A percentile compares a stretch with the other conserved stretches of the same genome.
These are phyloP conservation scores for Tyrannus savana DNA, from an alignment of 2,113 vertebrate genomes.

Conservation along the genomic window DNA sequence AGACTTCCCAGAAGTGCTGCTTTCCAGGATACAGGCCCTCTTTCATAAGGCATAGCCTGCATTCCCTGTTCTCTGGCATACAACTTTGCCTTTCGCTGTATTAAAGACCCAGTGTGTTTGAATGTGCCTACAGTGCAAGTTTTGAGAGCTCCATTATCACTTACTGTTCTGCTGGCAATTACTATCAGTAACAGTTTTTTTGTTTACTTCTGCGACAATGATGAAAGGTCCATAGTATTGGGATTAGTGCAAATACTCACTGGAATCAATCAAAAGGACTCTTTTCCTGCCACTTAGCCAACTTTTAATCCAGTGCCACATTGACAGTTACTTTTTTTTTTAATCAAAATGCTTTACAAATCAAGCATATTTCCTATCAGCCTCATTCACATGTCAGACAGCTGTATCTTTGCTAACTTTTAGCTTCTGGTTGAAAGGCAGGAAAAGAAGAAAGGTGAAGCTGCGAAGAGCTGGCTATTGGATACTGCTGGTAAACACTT, in stretches of 20 bases:
- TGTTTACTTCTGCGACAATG: not conserved
- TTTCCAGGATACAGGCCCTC: conserved; percentile 37
- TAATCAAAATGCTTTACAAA: not conserved
- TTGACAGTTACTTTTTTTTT: not conserved
- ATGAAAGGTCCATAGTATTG: not conserved
- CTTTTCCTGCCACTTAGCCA: not conserved
- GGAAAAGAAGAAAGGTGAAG: not conserved
- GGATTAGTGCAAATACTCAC: not conserved
- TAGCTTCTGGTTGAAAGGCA: not conserved
- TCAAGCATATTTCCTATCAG: not conserved
- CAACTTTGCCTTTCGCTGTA: not conserved
- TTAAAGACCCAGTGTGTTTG: not conserved
- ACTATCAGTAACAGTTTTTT: not conserved
- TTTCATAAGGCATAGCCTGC: conserved; percentile 29
- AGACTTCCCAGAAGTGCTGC: not conserved
- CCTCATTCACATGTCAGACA: rapidly evolving
- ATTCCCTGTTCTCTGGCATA: not conserved
- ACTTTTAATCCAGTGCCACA: not conserved
- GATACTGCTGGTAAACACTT: not conserved
- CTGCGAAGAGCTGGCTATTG: not conserved
- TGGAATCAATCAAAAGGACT: not conserved
- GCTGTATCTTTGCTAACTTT: not conserved
- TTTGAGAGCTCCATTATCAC: not conserved
- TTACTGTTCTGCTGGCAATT: conserved; percentile 5
- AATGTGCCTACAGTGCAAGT: conserved; percentile 2